Evolutionary conservation across 2,888 invertebrate genomes (phyloP).

Genomic region (Hyppa rectilinea): DNA sequence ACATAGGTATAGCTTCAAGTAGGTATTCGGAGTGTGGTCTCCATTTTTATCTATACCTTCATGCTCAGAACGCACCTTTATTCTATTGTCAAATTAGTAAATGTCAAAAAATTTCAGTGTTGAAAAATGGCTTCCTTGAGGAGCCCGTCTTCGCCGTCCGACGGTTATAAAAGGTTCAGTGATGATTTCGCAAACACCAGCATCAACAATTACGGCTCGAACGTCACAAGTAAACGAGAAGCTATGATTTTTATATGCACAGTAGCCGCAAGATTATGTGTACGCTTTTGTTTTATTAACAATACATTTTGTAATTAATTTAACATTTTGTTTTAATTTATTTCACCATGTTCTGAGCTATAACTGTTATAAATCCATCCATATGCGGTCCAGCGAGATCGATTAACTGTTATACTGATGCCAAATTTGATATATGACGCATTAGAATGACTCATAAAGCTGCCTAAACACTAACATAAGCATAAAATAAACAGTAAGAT

Average conservation of each 20-base stretch:
- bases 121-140: constrained; percentile 90
- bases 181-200: constrained; percentile 91
- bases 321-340: constrained; percentile 87
- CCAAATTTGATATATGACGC: constrained; percentile 77
- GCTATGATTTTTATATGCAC: constrained; percentile 86
- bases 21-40: too few relatives aligned
- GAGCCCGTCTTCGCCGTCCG: constrained; percentile 91
- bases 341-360: constrained; percentile 74
- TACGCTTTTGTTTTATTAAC: constrained; percentile 87
- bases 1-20: too few relatives aligned
- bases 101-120: constrained; percentile 78
- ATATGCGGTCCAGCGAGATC: constrained; percentile 68
- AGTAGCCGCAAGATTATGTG: constrained; percentile 84
- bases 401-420: constrained; percentile 70
- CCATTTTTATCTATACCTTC: too few relatives aligned
- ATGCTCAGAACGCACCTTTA: constrained; percentile 29
- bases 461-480: constrained; percentile 70
- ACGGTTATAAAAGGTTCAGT: constrained; percentile 92
- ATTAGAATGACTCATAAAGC: constrained; percentile 81
- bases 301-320: constrained; percentile 86
- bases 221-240: constrained; percentile 91
- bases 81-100: constrained; percentile 51
- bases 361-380: constrained; percentile 67
- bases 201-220: constrained; percentile 92
- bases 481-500: constrained; percentile 75